A percentile compares a stretch with the other conserved stretches of the same genome.
phyloP scores from a whole-genome alignment of 2,797 vertebrate species.

The Gallinago stenura region DNA sequence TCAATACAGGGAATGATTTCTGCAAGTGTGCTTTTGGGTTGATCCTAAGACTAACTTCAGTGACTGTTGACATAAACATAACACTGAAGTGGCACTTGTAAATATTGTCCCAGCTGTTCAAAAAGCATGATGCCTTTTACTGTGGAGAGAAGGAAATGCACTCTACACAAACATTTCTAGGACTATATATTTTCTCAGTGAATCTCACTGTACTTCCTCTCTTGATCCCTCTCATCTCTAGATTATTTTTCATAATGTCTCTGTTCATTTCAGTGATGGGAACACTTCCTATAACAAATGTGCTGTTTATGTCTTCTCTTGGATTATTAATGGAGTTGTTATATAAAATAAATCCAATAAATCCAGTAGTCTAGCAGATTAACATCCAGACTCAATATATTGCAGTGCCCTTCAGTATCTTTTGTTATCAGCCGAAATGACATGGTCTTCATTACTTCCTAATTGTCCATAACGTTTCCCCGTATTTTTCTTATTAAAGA shows the following conservation, averaged over 20 bases:
- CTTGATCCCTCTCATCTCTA: neutral
- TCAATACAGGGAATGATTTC: neutral
- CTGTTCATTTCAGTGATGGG: neutral
- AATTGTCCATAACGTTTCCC: constrained; percentile 43
- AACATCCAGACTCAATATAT: neutral
- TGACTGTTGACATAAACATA: neutral
- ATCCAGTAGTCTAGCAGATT: neutral
- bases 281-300: neutral
- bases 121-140: neutral
- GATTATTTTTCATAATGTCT: neutral
- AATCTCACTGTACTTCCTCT: neutral
- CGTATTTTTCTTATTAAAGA: constrained; percentile 37
- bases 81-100: neutral
- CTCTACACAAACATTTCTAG: neutral
- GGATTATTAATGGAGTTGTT: constrained; percentile 22
- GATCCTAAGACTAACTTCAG: neutral
- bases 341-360: constrained; percentile 21
- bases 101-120: neutral
- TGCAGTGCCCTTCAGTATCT: neutral
- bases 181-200: neutral
- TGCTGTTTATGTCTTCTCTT: constrained; percentile 1
- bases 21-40: neutral
- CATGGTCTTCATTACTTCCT: constrained; percentile 33
- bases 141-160: neutral
- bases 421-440: constrained; percentile 41